These are phyloP conservation scores for Leistus spinibarbis DNA, from an alignment of 2,888 invertebrate genomes.

Conservation along the genomic window DNA sequence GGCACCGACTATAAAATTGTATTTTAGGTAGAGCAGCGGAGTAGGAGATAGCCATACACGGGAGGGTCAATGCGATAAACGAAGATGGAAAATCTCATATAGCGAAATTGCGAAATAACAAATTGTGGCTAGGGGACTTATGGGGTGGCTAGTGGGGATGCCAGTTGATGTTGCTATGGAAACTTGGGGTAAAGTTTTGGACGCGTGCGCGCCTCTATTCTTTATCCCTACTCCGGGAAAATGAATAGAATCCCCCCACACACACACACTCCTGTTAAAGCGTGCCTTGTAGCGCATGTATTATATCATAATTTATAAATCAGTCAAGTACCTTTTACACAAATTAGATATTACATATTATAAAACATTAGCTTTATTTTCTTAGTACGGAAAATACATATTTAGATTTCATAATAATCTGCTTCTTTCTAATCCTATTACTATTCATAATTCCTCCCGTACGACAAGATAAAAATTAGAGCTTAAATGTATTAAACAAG, in stretches of 20 bases:
- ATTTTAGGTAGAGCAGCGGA: constrained; percentile 30
- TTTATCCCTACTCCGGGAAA: background rate
- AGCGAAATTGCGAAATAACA: constrained; percentile 38
- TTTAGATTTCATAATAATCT: too few relatives aligned
- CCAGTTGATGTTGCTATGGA: constrained; percentile 34
- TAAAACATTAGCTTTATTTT: background rate
- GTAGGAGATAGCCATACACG: constrained; percentile 5
- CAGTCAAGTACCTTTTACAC: constrained; percentile 34
- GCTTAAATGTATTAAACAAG: too few relatives aligned
- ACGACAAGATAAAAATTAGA: too few relatives aligned
- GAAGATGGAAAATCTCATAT: constrained; percentile 29
- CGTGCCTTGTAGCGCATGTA: background rate
- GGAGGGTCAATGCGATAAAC: background rate
- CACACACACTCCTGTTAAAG: background rate
- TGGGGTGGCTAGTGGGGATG: constrained; percentile 20
- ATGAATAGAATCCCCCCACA: background rate
- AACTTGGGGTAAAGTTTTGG: constrained; percentile 4
- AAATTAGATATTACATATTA: constrained; percentile 7
- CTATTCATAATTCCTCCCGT: too few relatives aligned
- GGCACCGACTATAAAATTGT: constrained; percentile 29
- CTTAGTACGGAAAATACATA: too few relatives aligned
- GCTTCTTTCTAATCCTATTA: too few relatives aligned
- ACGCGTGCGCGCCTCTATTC: constrained; percentile 19
- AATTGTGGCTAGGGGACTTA: constrained; percentile 33
- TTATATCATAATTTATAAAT: constrained; percentile 32